phyloP scores from a whole-genome alignment of 1,140 invertebrate species.

The Colletes latitarsis region DNA sequence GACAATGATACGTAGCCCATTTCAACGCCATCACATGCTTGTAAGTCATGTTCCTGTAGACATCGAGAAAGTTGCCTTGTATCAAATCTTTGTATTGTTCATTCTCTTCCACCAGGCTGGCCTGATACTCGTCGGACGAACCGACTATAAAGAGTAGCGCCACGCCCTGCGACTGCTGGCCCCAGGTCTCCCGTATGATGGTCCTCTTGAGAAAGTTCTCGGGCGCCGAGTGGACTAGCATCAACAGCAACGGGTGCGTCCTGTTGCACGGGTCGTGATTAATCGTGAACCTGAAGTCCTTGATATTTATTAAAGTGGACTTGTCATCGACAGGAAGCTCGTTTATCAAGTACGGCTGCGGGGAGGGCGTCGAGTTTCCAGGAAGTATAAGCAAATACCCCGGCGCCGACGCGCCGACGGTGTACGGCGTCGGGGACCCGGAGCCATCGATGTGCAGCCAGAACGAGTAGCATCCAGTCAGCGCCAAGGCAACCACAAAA shows the following conservation, averaged over 20 bases:
- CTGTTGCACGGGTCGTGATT: constrained; percentile 81
- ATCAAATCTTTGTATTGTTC: constrained; percentile 86
- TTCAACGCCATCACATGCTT: constrained; percentile 93
- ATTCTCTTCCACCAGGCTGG: constrained; percentile 84
- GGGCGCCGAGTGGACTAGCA: constrained; percentile 87
- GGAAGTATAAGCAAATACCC: constrained; percentile 66
- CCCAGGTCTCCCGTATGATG: constrained; percentile 87
- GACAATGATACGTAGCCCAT: constrained; percentile 88
- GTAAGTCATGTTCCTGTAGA: constrained; percentile 92
- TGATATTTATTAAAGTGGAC: constrained; percentile 82
- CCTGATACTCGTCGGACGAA: constrained; percentile 79
- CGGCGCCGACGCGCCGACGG: constrained; percentile 48
- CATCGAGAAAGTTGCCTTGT: constrained; percentile 90
- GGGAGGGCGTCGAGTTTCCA: constrained; percentile 58
- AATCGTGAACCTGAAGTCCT: constrained; percentile 83
- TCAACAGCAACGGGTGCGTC: constrained; percentile 81
- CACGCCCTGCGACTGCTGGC: constrained; percentile 74
- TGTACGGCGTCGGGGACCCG: constrained; percentile 45
- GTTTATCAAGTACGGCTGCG: constrained; percentile 59
- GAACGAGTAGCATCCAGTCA: constrained; percentile 69
- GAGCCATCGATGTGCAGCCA: constrained; percentile 66
- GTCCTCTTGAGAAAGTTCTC: constrained; percentile 83
- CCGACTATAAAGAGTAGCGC: constrained; percentile 88
- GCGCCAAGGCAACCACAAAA: constrained; percentile 64
- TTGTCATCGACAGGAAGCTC: constrained; percentile 75